Evolutionary conservation across 1,140 invertebrate species (phyloP).

Genomic region (Drosophila obscura): DNA sequence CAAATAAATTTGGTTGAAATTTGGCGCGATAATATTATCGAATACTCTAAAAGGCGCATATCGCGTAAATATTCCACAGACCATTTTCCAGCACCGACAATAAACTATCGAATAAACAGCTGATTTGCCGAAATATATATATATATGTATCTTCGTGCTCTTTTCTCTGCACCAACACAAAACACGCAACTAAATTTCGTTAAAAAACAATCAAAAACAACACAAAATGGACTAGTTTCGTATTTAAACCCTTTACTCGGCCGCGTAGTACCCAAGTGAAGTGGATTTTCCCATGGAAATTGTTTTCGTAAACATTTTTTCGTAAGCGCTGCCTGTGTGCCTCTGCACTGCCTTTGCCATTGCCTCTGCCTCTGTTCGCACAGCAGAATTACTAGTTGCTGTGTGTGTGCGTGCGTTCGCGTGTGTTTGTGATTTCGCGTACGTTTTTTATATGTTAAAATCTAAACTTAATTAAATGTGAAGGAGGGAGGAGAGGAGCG

Average conservation of each 20-base stretch:
- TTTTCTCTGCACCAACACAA: conserved; percentile 46
- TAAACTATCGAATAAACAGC: conserved; percentile 22
- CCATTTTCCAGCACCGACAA: background rate
- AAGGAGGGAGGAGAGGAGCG: conserved; percentile 9
- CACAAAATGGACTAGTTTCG: conserved; percentile 33
- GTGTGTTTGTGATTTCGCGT: conserved; percentile 61
- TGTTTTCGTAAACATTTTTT: conserved; percentile 56
- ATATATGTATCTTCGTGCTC: conserved; percentile 46
- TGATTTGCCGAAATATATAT: conserved; percentile 25
- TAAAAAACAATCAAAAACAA: conserved; percentile 41
- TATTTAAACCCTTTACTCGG: conserved; percentile 33
- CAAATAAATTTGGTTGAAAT: no score
- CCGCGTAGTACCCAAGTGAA: conserved; percentile 41
- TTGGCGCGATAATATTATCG: no score
- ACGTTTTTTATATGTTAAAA: conserved; percentile 53
- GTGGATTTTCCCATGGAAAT: conserved; percentile 58
- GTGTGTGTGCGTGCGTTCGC: conserved; percentile 57
- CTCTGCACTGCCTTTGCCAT: conserved; percentile 6
- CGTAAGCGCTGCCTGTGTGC: conserved; percentile 65
- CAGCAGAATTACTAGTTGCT: conserved; percentile 78
- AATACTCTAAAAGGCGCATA: no score
- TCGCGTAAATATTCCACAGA: no score
- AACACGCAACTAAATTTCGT: conserved; percentile 53
- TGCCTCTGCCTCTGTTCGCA: conserved; percentile 42
- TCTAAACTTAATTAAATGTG: conserved; percentile 45